These are phyloP conservation scores for Sebastes glaucus DNA, from an alignment of 2,797 vertebrate species.

Conservation along the genomic window DNA sequence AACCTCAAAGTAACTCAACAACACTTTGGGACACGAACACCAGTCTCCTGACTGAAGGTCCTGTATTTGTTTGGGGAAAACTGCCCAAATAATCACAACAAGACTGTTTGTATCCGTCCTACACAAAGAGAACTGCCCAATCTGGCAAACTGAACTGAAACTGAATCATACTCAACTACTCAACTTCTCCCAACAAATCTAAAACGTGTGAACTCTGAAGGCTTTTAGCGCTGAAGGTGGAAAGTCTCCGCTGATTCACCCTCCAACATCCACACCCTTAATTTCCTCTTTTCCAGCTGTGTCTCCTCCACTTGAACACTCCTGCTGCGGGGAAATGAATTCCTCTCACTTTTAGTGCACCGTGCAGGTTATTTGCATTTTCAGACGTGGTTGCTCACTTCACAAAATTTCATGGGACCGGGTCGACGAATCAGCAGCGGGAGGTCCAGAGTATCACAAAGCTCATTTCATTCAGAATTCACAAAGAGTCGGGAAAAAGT, in stretches of 20 bases:
- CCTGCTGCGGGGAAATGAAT: constrained; percentile 21
- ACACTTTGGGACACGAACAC: not conserved
- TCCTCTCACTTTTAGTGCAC: not conserved
- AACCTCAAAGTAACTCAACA: not conserved
- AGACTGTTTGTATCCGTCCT: no score
- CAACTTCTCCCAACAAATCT: not conserved
- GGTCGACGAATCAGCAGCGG: constrained; percentile 8
- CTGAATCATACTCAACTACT: not conserved
- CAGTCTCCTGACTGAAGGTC: not conserved
- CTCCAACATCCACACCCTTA: not conserved
- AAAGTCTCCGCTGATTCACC: not conserved
- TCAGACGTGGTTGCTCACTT: constrained; percentile 7
- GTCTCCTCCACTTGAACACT: constrained; percentile 18
- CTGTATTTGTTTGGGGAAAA: not conserved
- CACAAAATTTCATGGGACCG: not conserved
- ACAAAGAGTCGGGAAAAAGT: not conserved
- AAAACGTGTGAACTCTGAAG: not conserved
- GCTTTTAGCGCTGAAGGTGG: not conserved
- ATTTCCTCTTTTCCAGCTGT: constrained; percentile 2
- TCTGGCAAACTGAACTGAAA: not conserved
- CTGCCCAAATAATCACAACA: no score
- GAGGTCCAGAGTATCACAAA: not conserved
- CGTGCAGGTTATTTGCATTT: constrained; percentile 26
- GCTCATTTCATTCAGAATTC: constrained; percentile 13
- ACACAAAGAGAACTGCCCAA: not conserved